Base-by-base conservation (phyloP, 1,140 invertebrate species). In the Procambarus clarkii region DNA sequence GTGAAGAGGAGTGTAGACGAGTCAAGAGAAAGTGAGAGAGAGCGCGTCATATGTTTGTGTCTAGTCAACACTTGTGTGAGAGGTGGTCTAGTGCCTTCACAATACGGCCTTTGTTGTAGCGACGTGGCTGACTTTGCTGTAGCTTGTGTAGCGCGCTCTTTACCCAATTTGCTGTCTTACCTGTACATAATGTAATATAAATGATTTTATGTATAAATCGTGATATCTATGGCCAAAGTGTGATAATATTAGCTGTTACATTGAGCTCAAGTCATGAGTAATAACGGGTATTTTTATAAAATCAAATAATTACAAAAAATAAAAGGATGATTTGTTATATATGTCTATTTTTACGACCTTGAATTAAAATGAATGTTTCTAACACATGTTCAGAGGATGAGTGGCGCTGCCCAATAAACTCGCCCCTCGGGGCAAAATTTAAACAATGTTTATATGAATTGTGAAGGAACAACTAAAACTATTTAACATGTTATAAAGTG, bases 151-250 rank as follows among this genome's bases (percentile, higher is more conserved):
- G 54, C 9, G 15, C 45, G 46, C 45, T 71, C 18, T 76, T 64
- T 74, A 50, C 15, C 15, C 46, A 77, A 24, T 77, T 50, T 84
- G 64, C 21, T 54, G 58, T 60, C 69, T 79, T 15, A 87, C 79
- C 71, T 89, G 76, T 89, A 81, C 71, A 86, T 79, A 84, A 81
- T 80, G 45, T 92, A 54, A 54, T 54, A 69, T 90, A 77, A 71
- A 84, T 78, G 46, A 64, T 83, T 44, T 69, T 88, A 78, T 90
- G 81, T 85, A 92, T 86, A 89, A 86, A 80, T 86, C 92, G 92
- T 92, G 92, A 92, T 92, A 92, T 86, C 86, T 86, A 74, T 92
- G 84, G 92, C 92, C 92, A 92, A 92, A 92, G 92, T 92, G 92
- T 92, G 92, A 92, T 92, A 90, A 90, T 80, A 82, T 82, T 86